phyloP scores from a whole-genome alignment of 2,113 vertebrate genomes.

The pig (Sus scrofa) region T2T-Sscrofa CM000813.6:130110501-130111000 shows the following conservation, averaged over 20 bases:
- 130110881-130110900: neutral
- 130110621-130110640: neutral
- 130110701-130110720: neutral
- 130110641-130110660: neutral
- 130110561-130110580: neutral
- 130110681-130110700: neutral
- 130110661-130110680: neutral
- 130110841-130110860: neutral
- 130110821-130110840: neutral
- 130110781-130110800: accelerated
- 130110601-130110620: neutral
- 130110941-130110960: neutral
- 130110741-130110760: neutral
- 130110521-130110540: neutral
- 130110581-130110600: neutral
- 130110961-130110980: neutral
- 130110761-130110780: neutral
- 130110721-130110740: neutral
- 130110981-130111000: neutral
- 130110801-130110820: neutral
- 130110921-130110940: neutral
- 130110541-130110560: neutral
- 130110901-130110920: neutral
- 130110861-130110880: neutral
- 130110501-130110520: accelerated